Evolutionary conservation across 2,888 invertebrate genomes (phyloP).

Genomic region (Drosophila kanekoi): DNA sequence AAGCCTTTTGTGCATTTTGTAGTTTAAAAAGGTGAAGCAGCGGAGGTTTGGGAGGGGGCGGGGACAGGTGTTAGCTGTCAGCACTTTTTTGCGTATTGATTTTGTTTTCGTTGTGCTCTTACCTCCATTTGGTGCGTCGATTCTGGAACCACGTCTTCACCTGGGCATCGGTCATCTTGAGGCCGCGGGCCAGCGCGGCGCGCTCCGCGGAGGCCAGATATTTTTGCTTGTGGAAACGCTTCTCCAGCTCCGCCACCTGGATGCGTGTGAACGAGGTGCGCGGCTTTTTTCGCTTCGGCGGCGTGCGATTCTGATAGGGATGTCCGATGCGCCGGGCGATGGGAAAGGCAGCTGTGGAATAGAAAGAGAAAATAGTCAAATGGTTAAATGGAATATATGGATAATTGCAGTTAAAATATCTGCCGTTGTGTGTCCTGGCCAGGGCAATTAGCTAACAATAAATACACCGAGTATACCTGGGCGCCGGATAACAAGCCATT

Average conservation of each 20-base stretch:
- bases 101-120: slow-evolving; percentile 80
- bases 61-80: slow-evolving; percentile 58
- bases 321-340: slow-evolving; percentile 98
- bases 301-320: slow-evolving; percentile 99
- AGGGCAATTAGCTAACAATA: slow-evolving; percentile 77
- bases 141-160: slow-evolving; percentile 99
- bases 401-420: background rate
- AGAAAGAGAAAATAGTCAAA: slow-evolving; percentile 15
- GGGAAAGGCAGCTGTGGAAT: slow-evolving; percentile 90
- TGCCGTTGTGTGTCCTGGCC: slow-evolving; percentile 39
- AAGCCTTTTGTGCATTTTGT: slow-evolving; percentile 64
- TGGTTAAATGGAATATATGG: background rate
- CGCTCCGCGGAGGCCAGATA: slow-evolving; percentile 98
- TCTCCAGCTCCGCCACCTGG: slow-evolving; percentile 97
- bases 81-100: slow-evolving; percentile 51
- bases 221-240: slow-evolving; percentile 99
- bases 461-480: slow-evolving; percentile 66
- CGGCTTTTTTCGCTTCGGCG: slow-evolving; percentile 99
- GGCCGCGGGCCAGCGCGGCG: slow-evolving; percentile 96
- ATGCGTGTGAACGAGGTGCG: slow-evolving; percentile 98
- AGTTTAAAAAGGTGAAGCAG: slow-evolving; percentile 57
- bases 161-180: slow-evolving; percentile 99
- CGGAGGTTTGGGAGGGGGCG: background rate
- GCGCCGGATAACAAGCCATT: slow-evolving; percentile 81
- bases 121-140: slow-evolving; percentile 99